phyloP scores from a whole-genome alignment of 2,113 vertebrate species.

The Aramus guarauna region DNA sequence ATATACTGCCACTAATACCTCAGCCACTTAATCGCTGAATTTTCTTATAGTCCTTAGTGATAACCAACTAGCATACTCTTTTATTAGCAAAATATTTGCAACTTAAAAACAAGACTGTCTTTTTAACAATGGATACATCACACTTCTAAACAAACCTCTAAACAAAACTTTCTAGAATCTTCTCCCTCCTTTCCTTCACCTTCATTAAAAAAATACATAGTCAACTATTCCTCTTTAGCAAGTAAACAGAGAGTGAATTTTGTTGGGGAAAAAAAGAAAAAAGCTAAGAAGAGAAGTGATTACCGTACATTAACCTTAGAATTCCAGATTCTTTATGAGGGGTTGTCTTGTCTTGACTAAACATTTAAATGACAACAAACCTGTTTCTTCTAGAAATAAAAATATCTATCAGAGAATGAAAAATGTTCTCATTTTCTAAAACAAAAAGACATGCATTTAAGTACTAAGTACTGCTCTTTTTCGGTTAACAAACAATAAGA shows the following conservation, averaged over 20 bases:
- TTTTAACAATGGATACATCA: neutral
- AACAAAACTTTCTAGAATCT: neutral
- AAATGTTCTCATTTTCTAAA: neutral
- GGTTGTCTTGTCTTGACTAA: neutral
- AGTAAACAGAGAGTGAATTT: neutral
- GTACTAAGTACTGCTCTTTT: neutral
- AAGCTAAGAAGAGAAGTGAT: neutral
- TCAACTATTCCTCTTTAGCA: neutral
- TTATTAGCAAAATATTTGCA: neutral
- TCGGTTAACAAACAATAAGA: neutral
- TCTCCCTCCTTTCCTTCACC: neutral
- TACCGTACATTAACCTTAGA: accelerated
- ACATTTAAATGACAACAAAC: neutral
- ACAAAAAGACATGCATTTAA: neutral
- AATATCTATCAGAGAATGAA: neutral
- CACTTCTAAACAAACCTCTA: neutral
- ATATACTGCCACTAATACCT: neutral
- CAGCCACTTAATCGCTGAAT: neutral
- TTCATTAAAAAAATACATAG: neutral
- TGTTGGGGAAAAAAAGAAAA: neutral
- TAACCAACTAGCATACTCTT: neutral
- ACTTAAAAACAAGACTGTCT: neutral
- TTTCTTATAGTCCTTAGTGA: neutral
- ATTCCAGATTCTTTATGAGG: neutral
- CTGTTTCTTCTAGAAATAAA: neutral